Evolutionary conservation across 2,797 vertebrate species (phyloP), one percentile per base, ranked within the genome.

Genomic region (Coregonus suidteri): DNA sequence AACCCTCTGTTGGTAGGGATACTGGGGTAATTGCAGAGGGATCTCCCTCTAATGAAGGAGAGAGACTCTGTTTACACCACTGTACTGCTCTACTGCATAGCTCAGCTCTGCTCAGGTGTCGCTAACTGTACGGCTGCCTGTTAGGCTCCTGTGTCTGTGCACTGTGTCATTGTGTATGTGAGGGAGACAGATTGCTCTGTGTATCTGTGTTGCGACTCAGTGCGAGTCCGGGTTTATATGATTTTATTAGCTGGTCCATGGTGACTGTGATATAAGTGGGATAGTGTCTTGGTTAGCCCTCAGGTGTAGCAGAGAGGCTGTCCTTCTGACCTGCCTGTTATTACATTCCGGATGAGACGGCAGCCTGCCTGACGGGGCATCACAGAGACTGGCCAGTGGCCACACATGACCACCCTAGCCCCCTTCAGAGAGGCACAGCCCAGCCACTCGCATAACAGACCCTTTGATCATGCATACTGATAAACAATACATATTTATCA

Each of bases 261-360:
- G 85, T 85, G 86, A 87, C 79, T 80, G 73, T 51, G 64, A 70
- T 74, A 73, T 71, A 59, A 72, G 74, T 64, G 74, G 35, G 74
- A 67, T 54, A 67, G 64, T 51, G 34, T n/a, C 7, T n/a, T 11
- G 25, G 41, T 53, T 34, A 20, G 5, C 31, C n/a, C n/a, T 13
- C 30, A 37, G 35, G 31, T 53, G 56, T 31, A 51, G 31, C n/a
- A 18, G 86, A 87, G 74, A 69, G 88, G 77, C 82, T 0, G 52
- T 85, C 85, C 90, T 90, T 89, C 89, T 90, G 88, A 91, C 81
- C 77, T 74, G 78, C 76, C 84, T 86, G 82, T 91, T 93, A 90
- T 90, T 93, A 84, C 87, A 88, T 90, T 91, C 85, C 82, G 83
- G 67, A 77, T 83, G 81, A 72, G 80, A 77, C 41, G 1, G 83